Base-by-base conservation (phyloP, 2,113 vertebrate species). In the Anoura caudifer region DNA sequence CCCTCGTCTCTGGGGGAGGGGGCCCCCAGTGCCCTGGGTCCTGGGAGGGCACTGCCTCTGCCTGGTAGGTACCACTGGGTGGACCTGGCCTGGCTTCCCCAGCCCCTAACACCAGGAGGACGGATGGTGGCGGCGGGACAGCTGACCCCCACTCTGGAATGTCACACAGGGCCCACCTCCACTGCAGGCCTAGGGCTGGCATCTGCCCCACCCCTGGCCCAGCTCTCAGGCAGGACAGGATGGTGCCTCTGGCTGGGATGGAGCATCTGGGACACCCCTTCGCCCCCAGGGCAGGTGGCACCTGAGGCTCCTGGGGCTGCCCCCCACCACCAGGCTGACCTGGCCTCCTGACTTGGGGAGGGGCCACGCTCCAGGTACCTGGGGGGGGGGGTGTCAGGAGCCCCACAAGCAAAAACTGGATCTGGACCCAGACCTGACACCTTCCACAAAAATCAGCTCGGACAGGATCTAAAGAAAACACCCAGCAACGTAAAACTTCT, bases 381-480 rank as follows among this genome's bases (percentile, higher is more conserved):
- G 45, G 20, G 14, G 31, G 13, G 43, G 52, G 61, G 12, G 26
- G 11, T 28, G 11, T 28, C 61, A 31, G 28, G 59, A 41, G 26
- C 3, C 80, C 3, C 6, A 4, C 0, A 0, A 4, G 12, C 63
- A 22, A 45, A 43, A 15, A n/a, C 0, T 59, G 7, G 28, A 4
- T 16, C 81, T 16, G 22, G 70, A 67, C 28, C n/a, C 10, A 15
- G 87, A 13, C 61, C 10, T 28, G 24, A 61, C 11, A 4, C 59
- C 59, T 61, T 4, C 17, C 24, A 61, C 24, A 61, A 61, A 28
- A 38, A 28, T 5, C 24, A 33, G 47, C 31, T 72, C 38, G 13
- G 52, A 22, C 38, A 1, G 33, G 13, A 73, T 22, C 47, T 19
- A 52, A 61, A 77, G 19, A 47, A 14, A 47, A 61, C 31, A 12